Evolutionary conservation across 2,888 invertebrate genomes (phyloP).

Genomic region (Thumatha senex): DNA sequence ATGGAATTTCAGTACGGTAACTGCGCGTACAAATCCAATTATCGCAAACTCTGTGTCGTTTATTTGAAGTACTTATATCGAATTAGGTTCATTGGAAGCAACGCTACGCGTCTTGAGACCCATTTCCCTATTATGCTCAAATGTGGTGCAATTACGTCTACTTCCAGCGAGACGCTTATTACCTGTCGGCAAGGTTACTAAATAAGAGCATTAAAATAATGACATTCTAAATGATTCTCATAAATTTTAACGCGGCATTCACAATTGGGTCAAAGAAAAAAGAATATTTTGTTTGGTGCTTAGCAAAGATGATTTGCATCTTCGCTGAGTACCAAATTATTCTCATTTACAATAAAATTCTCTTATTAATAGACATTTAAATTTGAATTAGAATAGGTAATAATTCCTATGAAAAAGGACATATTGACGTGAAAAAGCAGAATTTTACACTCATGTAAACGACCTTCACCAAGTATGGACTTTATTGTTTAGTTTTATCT

Average conservation of each 20-base stretch:
- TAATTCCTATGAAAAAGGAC: too few relatives aligned
- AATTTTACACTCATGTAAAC: too few relatives aligned
- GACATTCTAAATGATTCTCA: conserved; percentile 14
- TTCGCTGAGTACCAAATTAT: too few relatives aligned
- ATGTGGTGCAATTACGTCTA: conserved; percentile 40
- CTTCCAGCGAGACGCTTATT: conserved; percentile 38
- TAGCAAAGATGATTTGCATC: too few relatives aligned
- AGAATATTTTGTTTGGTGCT: background rate
- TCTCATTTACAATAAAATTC: too few relatives aligned
- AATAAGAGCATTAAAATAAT: conserved; percentile 28
- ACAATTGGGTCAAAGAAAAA: conserved; percentile 3
- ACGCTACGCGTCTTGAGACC: conserved; percentile 13
- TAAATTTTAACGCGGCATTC: conserved; percentile 20
- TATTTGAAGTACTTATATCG: conserved; percentile 17
- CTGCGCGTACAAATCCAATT: background rate
- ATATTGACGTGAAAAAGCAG: too few relatives aligned
- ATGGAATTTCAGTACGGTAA: background rate
- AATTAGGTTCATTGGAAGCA: conserved; percentile 20
- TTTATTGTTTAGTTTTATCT: too few relatives aligned
- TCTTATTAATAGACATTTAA: too few relatives aligned
- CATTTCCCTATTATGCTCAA: conserved; percentile 45
- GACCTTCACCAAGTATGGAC: too few relatives aligned
- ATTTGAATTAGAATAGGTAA: too few relatives aligned
- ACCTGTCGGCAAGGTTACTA: conserved; percentile 16
- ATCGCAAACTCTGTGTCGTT: conserved; percentile 1